These are phyloP conservation scores for Eucidaris tribuloides DNA, from an alignment of 35 echinoderm and acorn worm species.

Conservation along the genomic window DNA sequence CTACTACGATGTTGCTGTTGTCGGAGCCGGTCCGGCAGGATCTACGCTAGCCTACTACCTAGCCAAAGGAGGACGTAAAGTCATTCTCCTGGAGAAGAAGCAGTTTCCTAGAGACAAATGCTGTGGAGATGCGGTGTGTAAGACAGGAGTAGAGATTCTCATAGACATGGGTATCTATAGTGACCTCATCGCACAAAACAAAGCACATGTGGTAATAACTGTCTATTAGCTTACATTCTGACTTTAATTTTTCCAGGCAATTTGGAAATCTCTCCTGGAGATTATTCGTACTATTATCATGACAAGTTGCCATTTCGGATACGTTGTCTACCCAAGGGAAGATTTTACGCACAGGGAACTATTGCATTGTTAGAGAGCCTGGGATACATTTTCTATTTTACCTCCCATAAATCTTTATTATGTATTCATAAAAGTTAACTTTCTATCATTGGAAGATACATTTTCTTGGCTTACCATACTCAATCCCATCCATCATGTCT, in stretches of 20 bases:
- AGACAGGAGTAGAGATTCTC: constrained; percentile 27
- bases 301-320: background rate
- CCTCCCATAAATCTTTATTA: no score
- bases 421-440: no score
- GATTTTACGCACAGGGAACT: background rate
- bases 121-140: constrained; percentile 39
- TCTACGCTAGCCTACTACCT: constrained; percentile 40
- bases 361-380: background rate
- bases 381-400: background rate
- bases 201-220: constrained; percentile 29
- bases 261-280: background rate
- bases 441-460: no score
- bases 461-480: no score
- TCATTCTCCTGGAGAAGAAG: constrained; percentile 34
- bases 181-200: constrained; percentile 21
- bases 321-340: background rate
- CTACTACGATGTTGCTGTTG: constrained; percentile 22
- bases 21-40: constrained; percentile 28
- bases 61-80: constrained; percentile 25
- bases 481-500: no score
- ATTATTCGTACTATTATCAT: background rate
- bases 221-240: no score
- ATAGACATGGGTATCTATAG: constrained; percentile 43
- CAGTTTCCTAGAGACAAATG: constrained; percentile 29
- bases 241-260: no score